Evolutionary conservation across 2,888 invertebrate species (phyloP), one percentile per base, ranked within the genome.

Genomic region (Barypeithes pellucidus): DNA sequence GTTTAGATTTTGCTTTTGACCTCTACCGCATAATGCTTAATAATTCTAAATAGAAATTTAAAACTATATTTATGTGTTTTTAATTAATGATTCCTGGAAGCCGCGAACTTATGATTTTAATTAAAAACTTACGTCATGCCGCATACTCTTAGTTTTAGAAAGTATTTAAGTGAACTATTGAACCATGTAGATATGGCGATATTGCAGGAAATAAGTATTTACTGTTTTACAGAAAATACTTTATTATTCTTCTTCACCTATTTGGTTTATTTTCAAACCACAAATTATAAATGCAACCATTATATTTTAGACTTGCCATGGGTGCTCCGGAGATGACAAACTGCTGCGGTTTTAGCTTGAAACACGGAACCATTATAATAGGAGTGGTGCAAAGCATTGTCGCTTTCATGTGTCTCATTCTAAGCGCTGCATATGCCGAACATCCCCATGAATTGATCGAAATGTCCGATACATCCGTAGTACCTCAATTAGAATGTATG

Each of bases 401-500:
- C 43, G 79, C 85, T 2, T 86, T 86, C 67, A 84, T 84, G 79
- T 81, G 81, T 47, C 68, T 85, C 76, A 80, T 85, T 39, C 75
- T 85, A 45, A 80, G 82, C 67, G 84, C 85, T 4, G 85, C 85
- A 3, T 86, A 86, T 77, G 85, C 85, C 16, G 83, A 84, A 75
- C 80, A 85, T 81, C 85, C 86, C 0, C 82, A 84, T 60, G 86
- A 86, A 75, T 77, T 86, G 57, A 72, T 85, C 36, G 82, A 83
- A 67, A 80, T 86, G 81, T 80, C 83, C 2, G 84, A 85, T 81
- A 77, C 81, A 0, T 81, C 84, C 1, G 77, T 85, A 18, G 76
- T 84, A 18, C 85, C 85, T 8, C 80, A 82, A 68, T 20, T 80
- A 22, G 75, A 78, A 54, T 79, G 85, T 85, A 78, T 78, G 77